Evolutionary conservation across 2,113 vertebrate genomes (phyloP), one percentile per base, ranked within the genome.

Genomic region (Sinocyclocheilus grahami): DNA sequence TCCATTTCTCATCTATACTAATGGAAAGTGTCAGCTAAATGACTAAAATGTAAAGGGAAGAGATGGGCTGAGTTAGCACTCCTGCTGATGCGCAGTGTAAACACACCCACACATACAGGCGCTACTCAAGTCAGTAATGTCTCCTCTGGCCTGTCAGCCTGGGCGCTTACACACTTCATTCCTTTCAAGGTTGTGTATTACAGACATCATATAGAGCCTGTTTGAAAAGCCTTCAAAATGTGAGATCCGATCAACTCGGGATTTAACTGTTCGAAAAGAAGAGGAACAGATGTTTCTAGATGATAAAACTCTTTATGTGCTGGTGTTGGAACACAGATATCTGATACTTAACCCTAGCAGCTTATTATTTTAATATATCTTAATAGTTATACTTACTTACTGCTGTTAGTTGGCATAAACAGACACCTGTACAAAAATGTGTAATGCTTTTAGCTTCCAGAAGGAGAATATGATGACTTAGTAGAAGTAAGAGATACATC

Each of bases 41-140:
- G 30, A 78, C 77, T 60, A 79, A 79, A 78, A 79, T 79, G 53
- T 79, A 79, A 79, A 33, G 18, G 5, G 10, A 78, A 79, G 30
- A 39, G 18, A 79, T 79, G 53, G 30, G 10, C 77, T 79, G 77
- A 79, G 77, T 22, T 39, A 22, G 77, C 53, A 79, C 53, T 79
- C 30, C 77, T 60, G 77, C 53, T 60, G 55, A 60, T 60, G 10
- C 22, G 10, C 30, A 60, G 11, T 62, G 33, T 60, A 79, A 22
- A 80, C 78, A 80, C 78, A 24, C 58, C 33, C 78, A 80, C 55
- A 80, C 78, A 62, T 10, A 24, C 51, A 58, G 51, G 20, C 30
- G 6, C 12, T 74, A 51, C 37, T 58, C 65, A 58, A 27, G 27
- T 55, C 76, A 58, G 27, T 3, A 60, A 55, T 0, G 11, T 62